Evolutionary conservation across 37 sponge, comb jelly and placozoan species (phyloP).

Genomic region (Aplysina aerophoba): DNA sequence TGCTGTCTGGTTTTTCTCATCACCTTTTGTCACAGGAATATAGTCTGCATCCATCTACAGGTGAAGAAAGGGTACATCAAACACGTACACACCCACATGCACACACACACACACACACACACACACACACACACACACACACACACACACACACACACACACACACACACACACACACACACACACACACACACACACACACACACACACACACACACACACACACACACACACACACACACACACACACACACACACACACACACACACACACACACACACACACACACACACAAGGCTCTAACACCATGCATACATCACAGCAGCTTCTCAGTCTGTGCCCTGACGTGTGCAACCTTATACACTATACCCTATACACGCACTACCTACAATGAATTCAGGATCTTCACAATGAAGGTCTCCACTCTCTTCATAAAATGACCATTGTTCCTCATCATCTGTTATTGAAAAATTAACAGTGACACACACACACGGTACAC

Average conservation of each 20-base stretch:
- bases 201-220: constrained; percentile 24
- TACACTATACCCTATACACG: neutral
- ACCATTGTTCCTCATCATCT: constrained; percentile 58
- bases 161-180: neutral
- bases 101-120: constrained; percentile 2
- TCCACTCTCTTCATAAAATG: constrained; percentile 20
- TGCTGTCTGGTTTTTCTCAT: constrained; percentile 16
- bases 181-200: constrained; percentile 4
- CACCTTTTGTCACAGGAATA: neutral
- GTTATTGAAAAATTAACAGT: neutral
- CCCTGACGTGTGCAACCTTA: no score
- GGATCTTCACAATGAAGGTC: constrained; percentile 76
- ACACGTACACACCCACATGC: constrained; percentile 10
- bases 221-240: constrained; percentile 39
- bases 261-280: constrained; percentile 28
- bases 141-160: neutral
- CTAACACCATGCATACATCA: neutral
- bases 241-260: constrained; percentile 22
- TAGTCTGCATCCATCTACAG: constrained; percentile 89
- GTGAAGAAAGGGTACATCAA: neutral
- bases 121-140: neutral
- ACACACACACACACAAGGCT: constrained; percentile 23
- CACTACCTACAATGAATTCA: constrained; percentile 79
- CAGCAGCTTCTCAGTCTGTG: neutral
- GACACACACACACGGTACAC: no score